These are phyloP conservation scores for Melanotaenia trifasciata DNA, from an alignment of 2,797 vertebrate genomes.

Conservation along the genomic window DNA sequence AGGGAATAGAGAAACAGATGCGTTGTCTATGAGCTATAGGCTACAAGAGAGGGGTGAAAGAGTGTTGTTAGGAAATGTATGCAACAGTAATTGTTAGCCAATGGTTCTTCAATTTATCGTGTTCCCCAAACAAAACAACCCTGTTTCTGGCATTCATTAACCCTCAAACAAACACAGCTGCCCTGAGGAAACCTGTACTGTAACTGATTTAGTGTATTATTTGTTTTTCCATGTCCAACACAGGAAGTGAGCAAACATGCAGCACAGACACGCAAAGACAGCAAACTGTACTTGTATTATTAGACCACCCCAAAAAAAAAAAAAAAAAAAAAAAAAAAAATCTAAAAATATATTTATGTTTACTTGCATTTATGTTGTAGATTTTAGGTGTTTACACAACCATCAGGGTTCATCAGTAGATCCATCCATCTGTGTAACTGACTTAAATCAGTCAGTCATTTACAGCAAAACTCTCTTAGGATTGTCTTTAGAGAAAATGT, in stretches of 20 bases:
- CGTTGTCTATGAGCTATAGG: slow-evolving; percentile 71
- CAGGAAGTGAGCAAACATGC: slow-evolving; percentile 1
- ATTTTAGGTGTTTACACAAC: not conserved
- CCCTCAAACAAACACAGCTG: slow-evolving; percentile 59
- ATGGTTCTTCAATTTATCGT: slow-evolving; percentile 67
- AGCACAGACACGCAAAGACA: slow-evolving; percentile 5
- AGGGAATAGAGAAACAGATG: slow-evolving; percentile 81
- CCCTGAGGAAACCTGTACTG: slow-evolving; percentile 60
- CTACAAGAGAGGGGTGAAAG: slow-evolving; percentile 79
- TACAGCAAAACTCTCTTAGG: not conserved
- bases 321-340: too few relatives aligned
- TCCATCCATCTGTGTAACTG: not conserved
- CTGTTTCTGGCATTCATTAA: slow-evolving; percentile 70
- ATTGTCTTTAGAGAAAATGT: too few relatives aligned
- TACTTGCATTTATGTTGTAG: too few relatives aligned
- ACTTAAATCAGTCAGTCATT: not conserved
- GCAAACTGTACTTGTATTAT: not conserved
- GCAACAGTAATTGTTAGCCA: slow-evolving; percentile 63
- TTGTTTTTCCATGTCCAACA: slow-evolving; percentile 60
- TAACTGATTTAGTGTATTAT: slow-evolving; percentile 50
- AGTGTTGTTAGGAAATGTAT: slow-evolving; percentile 72
- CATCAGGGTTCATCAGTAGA: not conserved
- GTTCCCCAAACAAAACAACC: slow-evolving; percentile 59
- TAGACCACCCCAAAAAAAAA: too few relatives aligned
- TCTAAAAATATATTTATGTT: too few relatives aligned